A percentile compares a stretch with the other conserved stretches of the same genome.
These are phyloP conservation scores for Synanthedon myopaeformis DNA, from an alignment of 2,888 invertebrate species.

Conservation along the genomic window DNA sequence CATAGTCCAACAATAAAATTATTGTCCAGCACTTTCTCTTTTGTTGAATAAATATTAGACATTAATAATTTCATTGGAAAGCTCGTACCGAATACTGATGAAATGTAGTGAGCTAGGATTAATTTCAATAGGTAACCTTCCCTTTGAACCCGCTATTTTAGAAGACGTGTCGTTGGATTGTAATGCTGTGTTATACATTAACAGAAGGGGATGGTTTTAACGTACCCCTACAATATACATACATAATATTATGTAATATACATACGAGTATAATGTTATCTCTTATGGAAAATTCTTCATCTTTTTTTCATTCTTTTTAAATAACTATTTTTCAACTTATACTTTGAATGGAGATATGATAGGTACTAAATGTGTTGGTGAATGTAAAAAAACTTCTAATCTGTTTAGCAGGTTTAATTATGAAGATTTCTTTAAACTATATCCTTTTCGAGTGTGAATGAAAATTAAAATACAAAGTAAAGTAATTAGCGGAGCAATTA, in stretches of 20 bases:
- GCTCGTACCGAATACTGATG: background rate
- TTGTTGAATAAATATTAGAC: constrained; percentile 27
- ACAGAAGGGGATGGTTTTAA: background rate
- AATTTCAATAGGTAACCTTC: background rate
- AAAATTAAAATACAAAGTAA: constrained; percentile 20
- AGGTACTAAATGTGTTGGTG: too few species aligned
- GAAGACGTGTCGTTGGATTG: background rate
- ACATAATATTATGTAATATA: too few species aligned
- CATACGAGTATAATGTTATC: too few species aligned
- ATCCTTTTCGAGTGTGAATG: constrained; percentile 3
- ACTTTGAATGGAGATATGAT: too few species aligned
- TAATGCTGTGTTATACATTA: background rate
- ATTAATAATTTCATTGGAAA: constrained; percentile 13
- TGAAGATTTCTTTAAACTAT: background rate
- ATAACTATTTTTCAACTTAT: too few species aligned
- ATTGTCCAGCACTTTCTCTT: constrained; percentile 9
- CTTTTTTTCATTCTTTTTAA: too few species aligned
- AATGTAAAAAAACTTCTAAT: too few species aligned
- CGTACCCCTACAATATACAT: too few species aligned
- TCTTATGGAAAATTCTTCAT: too few species aligned
- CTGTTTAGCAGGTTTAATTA: background rate
- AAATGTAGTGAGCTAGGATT: background rate
- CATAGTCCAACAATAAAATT: background rate
- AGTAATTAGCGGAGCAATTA: constrained; percentile 20
- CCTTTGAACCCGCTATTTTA: background rate